Base-by-base conservation (phyloP, 2,113 vertebrate genomes). In the Symphodus melops region DNA sequence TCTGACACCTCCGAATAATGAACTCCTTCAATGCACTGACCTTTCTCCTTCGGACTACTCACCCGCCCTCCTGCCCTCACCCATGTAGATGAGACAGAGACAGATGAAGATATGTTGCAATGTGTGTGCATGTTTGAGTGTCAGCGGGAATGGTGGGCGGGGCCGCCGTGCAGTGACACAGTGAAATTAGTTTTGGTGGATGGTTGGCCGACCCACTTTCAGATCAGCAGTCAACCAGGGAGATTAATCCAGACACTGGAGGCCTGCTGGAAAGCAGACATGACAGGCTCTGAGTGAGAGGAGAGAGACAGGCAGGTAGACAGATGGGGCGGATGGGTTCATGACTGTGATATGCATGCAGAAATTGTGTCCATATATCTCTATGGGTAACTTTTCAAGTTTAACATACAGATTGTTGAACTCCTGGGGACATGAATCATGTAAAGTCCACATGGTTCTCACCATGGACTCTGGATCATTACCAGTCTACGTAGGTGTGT, bases 71-170 rank as follows among this genome's bases (percentile, higher is more conserved):
- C 64, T 82, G 68, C 83, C 75, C 76, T 77, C 88, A 72, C 63
- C 70, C 79, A 93, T 92, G 90, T 84, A 93, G 91, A 94, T 94
- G 85, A 93, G 92, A 92, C 88, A 86, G 88, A 92, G 91, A 93
- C 81, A 75, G 81, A 92, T 93, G 88, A 91, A 93, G 88, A 93
- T 83, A 79, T 87, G 89, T 86, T 86, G 71, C 68, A 68, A 75
- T 85, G 75, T 82, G 83, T 73, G 82, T 77, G 71, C 68, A 72
- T 65, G 71, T 72, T 66, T 19, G 81, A 52, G 70, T 68, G 75
- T 77, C 53, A 54, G 75, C 42, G 76, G 63, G 51, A 58, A 55
- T 41, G 65, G 70, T 67, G 74, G 68, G 68, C 6, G 52, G 73
- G 67, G 41, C 55, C 58, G 66, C 79, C 80, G 55, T n/a, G 36